Conservation (phyloP, 2,797 vertebrate species). For the Pseudochirops cupreus region DNA sequence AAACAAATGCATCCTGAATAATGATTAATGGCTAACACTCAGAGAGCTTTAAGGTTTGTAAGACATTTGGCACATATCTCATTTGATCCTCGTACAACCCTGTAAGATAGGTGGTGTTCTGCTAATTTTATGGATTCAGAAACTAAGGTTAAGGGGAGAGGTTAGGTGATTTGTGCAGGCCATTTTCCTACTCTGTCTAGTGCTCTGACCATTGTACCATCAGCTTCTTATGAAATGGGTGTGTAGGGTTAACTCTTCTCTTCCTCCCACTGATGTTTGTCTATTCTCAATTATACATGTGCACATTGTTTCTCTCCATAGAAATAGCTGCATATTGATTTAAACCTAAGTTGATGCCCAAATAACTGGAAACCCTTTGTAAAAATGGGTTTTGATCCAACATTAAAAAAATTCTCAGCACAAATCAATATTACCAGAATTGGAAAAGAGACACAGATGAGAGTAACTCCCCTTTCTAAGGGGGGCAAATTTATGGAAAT, state of each 20-base stretch:
- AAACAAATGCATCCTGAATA: constrained; percentile 21
- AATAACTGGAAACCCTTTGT: constrained; percentile 53
- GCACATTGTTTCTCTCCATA: not conserved
- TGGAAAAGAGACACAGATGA: not conserved
- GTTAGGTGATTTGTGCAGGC: not conserved
- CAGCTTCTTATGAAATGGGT: not conserved
- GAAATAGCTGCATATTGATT: constrained; percentile 40
- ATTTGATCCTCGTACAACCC: not conserved
- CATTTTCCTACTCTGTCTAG: not conserved
- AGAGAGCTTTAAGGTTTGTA: not conserved
- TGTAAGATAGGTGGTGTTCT: not conserved
- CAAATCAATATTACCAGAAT: constrained; percentile 37
- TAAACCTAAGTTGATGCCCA: constrained; percentile 43
- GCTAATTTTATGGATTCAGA: not conserved
- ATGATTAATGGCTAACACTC: not conserved
- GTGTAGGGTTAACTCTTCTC: not conserved
- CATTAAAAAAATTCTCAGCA: constrained; percentile 17
- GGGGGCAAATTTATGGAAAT: not conserved
- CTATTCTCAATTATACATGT: constrained; percentile 29
- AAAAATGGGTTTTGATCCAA: constrained; percentile 30
- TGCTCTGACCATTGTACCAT: not conserved
- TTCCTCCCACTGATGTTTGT: constrained; percentile 29
- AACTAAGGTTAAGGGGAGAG: not conserved
- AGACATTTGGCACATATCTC: not conserved
- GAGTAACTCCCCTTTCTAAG: not conserved